Percentiles rank a stretch among this genome's conserved stretches.
These are phyloP conservation scores for Lanius collurio DNA, from an alignment of 2,113 vertebrate species.

Conservation along the genomic window DNA sequence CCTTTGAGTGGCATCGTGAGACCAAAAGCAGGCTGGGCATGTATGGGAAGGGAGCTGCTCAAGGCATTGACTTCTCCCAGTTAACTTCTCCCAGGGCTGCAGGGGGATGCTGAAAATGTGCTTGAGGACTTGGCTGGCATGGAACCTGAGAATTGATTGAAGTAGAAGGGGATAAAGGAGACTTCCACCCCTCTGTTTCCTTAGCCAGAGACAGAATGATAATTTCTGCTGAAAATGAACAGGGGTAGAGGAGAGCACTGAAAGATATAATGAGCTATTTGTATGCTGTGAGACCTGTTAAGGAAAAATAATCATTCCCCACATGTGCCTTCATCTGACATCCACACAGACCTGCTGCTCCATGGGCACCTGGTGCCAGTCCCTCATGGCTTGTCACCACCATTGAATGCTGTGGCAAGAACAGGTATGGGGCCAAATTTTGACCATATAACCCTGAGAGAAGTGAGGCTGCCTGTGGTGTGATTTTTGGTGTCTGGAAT, in stretches of 20 bases:
- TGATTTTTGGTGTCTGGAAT: background rate
- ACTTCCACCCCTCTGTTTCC: accelerated
- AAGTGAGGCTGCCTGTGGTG: accelerated
- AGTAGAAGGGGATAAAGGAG: background rate
- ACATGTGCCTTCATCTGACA: background rate
- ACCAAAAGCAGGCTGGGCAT: background rate
- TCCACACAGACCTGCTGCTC: background rate
- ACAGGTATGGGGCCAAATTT: background rate
- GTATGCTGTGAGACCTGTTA: background rate
- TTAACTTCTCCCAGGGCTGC: background rate
- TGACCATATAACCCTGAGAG: accelerated
- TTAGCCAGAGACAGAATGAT: background rate
- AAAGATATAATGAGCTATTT: background rate
- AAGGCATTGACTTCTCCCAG: background rate
- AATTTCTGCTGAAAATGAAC: background rate
- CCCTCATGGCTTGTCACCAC: background rate
- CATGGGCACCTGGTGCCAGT: accelerated
- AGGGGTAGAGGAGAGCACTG: background rate
- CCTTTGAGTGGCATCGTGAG: background rate
- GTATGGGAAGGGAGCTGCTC: background rate
- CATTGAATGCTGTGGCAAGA: background rate
- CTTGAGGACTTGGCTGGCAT: background rate
- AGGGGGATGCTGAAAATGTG: background rate
- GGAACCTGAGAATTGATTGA: background rate
- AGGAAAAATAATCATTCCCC: background rate